Percentiles rank a stretch among this genome's conserved stretches.
These are phyloP conservation scores for Chymomyza caudatula DNA, from an alignment of 2,888 invertebrate species.

Conservation along the genomic window DNA sequence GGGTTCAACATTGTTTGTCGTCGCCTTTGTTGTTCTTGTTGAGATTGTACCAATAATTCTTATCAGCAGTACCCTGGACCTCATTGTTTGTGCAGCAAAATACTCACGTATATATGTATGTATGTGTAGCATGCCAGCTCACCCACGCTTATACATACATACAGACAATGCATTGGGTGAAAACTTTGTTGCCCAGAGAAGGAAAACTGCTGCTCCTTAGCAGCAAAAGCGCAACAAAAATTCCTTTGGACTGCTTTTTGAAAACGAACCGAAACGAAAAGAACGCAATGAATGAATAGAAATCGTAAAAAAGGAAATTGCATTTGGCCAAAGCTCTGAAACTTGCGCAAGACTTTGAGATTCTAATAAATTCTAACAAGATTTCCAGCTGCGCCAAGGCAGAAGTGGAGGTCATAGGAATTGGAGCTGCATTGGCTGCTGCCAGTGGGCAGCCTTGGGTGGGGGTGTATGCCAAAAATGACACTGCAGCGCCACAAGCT, in stretches of 20 bases:
- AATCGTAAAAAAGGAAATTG: slow-evolving; percentile 71
- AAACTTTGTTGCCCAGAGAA: slow-evolving; percentile 60
- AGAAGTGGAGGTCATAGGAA: slow-evolving; percentile 15
- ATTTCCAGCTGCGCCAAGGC: slow-evolving; percentile 58
- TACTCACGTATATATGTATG: neutral
- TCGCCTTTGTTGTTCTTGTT: slow-evolving; percentile 21
- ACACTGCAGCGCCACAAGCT: neutral
- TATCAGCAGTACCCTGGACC: slow-evolving; percentile 52
- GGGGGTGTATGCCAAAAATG: too few relatives aligned
- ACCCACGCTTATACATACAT: slow-evolving; percentile 28
- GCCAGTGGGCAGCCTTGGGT: neutral
- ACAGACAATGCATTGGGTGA: slow-evolving; percentile 31
- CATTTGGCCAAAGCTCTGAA: slow-evolving; percentile 63
- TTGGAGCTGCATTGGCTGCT: slow-evolving; percentile 31
- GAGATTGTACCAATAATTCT: slow-evolving; percentile 62
- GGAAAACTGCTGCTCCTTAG: slow-evolving; percentile 27
- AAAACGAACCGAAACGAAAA: slow-evolving; percentile 52
- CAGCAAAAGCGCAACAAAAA: slow-evolving; percentile 28
- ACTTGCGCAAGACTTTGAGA: slow-evolving; percentile 70
- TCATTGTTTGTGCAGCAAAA: slow-evolving; percentile 28
- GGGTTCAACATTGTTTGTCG: slow-evolving; percentile 19
- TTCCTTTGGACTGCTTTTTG: neutral
- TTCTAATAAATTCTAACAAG: slow-evolving; percentile 74
- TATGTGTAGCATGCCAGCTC: slow-evolving; percentile 10
- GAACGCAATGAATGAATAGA: slow-evolving; percentile 52